A percentile compares a stretch with the other conserved stretches of the same genome.
Conservation (phyloP, 2,113 vertebrate genomes). For the Hemichromis elongatus region DNA sequence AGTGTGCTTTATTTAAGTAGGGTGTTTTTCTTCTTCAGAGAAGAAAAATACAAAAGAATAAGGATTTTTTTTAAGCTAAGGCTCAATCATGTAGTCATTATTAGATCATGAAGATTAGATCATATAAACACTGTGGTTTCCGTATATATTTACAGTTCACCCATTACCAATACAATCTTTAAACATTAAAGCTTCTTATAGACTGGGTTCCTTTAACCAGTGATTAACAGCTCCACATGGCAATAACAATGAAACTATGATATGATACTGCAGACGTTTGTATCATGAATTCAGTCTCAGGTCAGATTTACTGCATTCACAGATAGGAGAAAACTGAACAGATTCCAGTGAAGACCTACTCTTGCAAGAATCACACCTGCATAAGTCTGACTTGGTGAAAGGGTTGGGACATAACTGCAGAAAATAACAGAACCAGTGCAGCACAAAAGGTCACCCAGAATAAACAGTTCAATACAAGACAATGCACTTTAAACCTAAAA, state of each 20-base stretch:
- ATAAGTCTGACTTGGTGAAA: background rate
- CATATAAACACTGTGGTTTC: background rate
- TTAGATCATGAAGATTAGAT: background rate
- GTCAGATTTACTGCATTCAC: background rate
- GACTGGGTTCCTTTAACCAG: background rate
- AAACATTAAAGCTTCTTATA: background rate
- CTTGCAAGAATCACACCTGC: background rate
- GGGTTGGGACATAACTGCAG: background rate
- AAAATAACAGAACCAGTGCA: background rate
- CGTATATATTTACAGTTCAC: background rate
- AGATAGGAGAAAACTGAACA: background rate
- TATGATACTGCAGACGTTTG: background rate
- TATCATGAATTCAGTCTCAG: background rate
- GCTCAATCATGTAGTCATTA: accelerated
- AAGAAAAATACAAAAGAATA: background rate
- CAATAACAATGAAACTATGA: background rate
- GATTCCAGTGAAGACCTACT: background rate
- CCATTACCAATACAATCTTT: background rate
- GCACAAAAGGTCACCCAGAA: background rate
- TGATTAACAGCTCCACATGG: background rate
- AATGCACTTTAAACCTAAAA: background rate
- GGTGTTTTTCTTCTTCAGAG: background rate
- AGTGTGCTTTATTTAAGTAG: background rate
- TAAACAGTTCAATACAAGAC: background rate
- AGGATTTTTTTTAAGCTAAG: background rate